Conservation (phyloP, 2,888 invertebrate genomes). For the Agriopis leucophaearia region DNA sequence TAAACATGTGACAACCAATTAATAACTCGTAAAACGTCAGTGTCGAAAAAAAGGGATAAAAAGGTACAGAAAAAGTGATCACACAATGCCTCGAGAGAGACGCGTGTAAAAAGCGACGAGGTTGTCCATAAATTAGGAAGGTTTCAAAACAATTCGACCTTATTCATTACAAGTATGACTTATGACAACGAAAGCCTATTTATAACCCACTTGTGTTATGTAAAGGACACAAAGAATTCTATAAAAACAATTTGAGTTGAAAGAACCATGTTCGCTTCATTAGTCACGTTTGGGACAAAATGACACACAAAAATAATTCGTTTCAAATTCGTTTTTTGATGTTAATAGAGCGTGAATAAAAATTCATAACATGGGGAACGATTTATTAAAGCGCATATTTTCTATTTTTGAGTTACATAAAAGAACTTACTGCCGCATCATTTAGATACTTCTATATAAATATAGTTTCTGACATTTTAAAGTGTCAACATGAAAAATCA, state of each 20-base stretch:
- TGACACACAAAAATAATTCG: constrained; percentile 35
- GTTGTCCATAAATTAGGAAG: constrained; percentile 84
- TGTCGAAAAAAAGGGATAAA: constrained; percentile 81
- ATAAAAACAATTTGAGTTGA: constrained; percentile 65
- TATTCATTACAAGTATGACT: constrained; percentile 86
- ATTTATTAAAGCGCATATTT: constrained; percentile 29
- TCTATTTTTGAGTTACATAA: constrained; percentile 16
- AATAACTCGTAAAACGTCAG: constrained; percentile 86
- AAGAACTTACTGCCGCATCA: constrained; percentile 16
- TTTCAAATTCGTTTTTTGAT: constrained; percentile 47
- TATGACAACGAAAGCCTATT: constrained; percentile 76
- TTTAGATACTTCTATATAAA: constrained; percentile 18
- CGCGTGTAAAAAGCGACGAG: constrained; percentile 81
- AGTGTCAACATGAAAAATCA: constrained; percentile 38
- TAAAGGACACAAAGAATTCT: constrained; percentile 73
- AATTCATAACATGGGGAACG: constrained; percentile 27
- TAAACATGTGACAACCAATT: constrained; percentile 85
- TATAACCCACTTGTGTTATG: constrained; percentile 80
- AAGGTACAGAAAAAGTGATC: constrained; percentile 81
- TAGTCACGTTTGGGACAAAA: constrained; percentile 72
- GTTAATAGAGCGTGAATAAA: constrained; percentile 59
- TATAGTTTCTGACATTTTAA: constrained; percentile 32
- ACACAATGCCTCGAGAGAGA: constrained; percentile 81
- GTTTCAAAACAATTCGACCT: constrained; percentile 87
- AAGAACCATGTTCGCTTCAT: constrained; percentile 75